Evolutionary conservation across 2,888 invertebrate genomes (phyloP), one percentile per base, ranked within the genome.

Genomic region (Junonia oenone): DNA sequence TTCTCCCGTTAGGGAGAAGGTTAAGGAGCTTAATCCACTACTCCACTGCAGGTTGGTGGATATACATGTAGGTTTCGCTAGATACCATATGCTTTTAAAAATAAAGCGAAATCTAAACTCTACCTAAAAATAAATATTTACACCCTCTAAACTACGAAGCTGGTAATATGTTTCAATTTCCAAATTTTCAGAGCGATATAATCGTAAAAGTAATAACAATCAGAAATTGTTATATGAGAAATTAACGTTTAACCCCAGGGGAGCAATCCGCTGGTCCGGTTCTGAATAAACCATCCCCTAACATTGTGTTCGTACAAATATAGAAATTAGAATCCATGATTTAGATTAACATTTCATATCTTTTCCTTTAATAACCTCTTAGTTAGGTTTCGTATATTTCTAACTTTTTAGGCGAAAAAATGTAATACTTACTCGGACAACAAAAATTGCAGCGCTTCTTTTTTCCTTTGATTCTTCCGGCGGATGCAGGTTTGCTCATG

Each of bases 91-190:
- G n/a, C n/a, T n/a, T n/a, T n/a, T n/a, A n/a, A n/a, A n/a, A n/a
- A n/a, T n/a, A n/a, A n/a, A n/a, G n/a, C n/a, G n/a, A n/a, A n/a
- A n/a, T n/a, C n/a, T n/a, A n/a, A n/a, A n/a, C n/a, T n/a, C n/a
- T n/a, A n/a, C n/a, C 59, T 59, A 55, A 59, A n/a, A n/a, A n/a
- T 57, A 49, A 53, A 49, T 52, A 59, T 50, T 47, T 37, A 29
- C 33, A 14, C 14, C 49, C 50, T 17, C 38, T 48, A 22, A 22
- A 22, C 22, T 22, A 22, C 22, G 48, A 56, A 51, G 5, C 5
- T 22, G 2, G 22, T 61, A 63, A 61, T 51, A 52, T n/a, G 29
- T 52, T 54, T 50, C 56, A 58, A 54, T 33, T 37, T 53, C 49
- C 49, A 57, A 57, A 53, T 47, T 55, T 55, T 59, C 47, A 52